Evolutionary conservation across 1,140 invertebrate genomes (phyloP), one percentile per base, ranked within the genome.

Genomic region (Colletes gigas): DNA sequence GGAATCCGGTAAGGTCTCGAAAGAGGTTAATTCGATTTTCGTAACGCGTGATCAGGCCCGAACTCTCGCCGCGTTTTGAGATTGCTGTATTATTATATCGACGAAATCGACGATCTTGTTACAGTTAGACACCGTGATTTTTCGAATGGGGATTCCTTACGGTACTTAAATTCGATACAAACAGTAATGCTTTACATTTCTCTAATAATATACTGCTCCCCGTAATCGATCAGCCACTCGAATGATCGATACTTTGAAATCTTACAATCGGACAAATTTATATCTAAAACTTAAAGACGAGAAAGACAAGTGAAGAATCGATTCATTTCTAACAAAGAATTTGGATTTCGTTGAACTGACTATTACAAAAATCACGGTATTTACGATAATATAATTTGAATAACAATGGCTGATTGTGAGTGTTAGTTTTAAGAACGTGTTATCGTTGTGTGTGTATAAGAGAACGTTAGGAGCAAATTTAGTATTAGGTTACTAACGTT

Each of bases 1-100:
- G 47, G 47, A 21, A 78, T 50, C 44, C 66, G 75, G 66, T 69
- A 60, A 62, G 66, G 47, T 78, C 76, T 63, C 39, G 67, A 52
- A 71, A 47, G 76, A 54, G 76, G 68, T 78, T 72, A 63, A 72
- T 72, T 71, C 76, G 47, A 14, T 78, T 78, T 72, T 78, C 68
- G 68, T 70, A 77, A 70, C 75, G 76, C 68, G 67, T 63, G 69
- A 72, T 78, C 47, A 50, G 39, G 4, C 10, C 39, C 19, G 17
- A 21, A n/a, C n/a, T 63, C 47, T 47, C 44, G 57, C 57, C 68
- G 63, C 57, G 39, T 50, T 15, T 76, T n/a, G 19, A 41, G 12
- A 21, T n/a, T 52, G 52, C 47, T 71, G 59, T 63, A 44, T 78
- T 54, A 78, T 72, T 63, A 63, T 50, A 71, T 54, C 47, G 21